Conservation (phyloP, 2,888 invertebrate species). For the Hirtodrosophila duncani region DNA sequence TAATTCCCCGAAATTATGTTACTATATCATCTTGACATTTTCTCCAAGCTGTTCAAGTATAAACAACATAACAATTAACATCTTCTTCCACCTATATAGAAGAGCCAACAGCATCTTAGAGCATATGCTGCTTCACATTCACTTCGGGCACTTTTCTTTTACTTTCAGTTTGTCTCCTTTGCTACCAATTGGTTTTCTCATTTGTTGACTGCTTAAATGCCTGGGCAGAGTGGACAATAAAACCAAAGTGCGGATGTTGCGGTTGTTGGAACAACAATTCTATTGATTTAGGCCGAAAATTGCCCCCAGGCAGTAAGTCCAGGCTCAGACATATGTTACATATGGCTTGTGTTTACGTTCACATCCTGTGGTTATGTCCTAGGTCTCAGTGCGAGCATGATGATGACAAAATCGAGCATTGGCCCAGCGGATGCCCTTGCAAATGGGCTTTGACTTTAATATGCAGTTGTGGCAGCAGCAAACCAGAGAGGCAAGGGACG, state of each 20-base stretch:
- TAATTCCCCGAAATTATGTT: too few species aligned
- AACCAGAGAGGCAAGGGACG: background rate
- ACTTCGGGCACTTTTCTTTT: too few species aligned
- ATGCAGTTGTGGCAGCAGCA: background rate
- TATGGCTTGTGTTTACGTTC: conserved; percentile 31
- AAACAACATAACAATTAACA: too few species aligned
- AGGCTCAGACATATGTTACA: conserved; percentile 42
- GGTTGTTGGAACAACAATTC: conserved; percentile 24
- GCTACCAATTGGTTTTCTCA: conserved; percentile 30
- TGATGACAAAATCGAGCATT: background rate
- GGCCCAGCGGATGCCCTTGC: background rate
- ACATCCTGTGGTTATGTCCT: conserved; percentile 12
- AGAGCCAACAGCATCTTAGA: too few species aligned
- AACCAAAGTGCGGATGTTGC: conserved; percentile 36
- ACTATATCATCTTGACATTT: too few species aligned
- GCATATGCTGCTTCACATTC: too few species aligned
- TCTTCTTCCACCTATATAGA: too few species aligned
- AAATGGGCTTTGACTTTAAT: conserved; percentile 30
- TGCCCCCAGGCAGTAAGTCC: too few species aligned
- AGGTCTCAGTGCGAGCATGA: too few species aligned
- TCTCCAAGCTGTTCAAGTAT: too few species aligned
- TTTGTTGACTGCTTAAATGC: conserved; percentile 38
- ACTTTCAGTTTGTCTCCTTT: conserved; percentile 8
- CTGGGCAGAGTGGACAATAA: conserved; percentile 21
- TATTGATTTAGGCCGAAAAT: conserved; percentile 56